Percentiles rank a stretch among this genome's conserved stretches.
Evolutionary conservation across 2,888 invertebrate genomes (phyloP).

Genomic region (Drosophila antonietae): DNA sequence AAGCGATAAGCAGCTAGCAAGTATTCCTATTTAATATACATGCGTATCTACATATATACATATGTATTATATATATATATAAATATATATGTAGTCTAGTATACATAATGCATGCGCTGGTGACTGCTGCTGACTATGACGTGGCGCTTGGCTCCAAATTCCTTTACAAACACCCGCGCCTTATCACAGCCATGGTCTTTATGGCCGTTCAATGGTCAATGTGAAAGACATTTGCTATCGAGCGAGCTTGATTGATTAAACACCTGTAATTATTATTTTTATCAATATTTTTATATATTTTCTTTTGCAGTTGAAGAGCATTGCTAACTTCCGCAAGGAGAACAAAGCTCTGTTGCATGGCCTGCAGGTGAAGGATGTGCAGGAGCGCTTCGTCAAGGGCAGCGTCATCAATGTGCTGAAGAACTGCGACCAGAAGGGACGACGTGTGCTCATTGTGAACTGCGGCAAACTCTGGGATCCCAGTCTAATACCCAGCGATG

Average conservation of each 20-base stretch:
- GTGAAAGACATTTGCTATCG: slow-evolving; percentile 15
- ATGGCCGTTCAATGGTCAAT: slow-evolving; percentile 58
- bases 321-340: slow-evolving; percentile 91
- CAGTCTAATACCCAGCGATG: slow-evolving; percentile 89
- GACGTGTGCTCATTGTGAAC: slow-evolving; percentile 90
- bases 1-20: slow-evolving; percentile 47
- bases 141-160: slow-evolving; percentile 28
- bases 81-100: slow-evolving; percentile 9
- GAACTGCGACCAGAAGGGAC: slow-evolving; percentile 90
- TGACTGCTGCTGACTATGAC: slow-evolving; percentile 26
- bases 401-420: slow-evolving; percentile 92
- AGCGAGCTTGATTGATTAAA: slow-evolving; percentile 2
- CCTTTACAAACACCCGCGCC: slow-evolving; percentile 24
- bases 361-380: slow-evolving; percentile 89
- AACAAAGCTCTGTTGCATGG: slow-evolving; percentile 88
- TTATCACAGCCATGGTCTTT: slow-evolving; percentile 52
- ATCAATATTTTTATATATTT: too few species aligned
- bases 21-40: slow-evolving; percentile 12
- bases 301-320: slow-evolving; percentile 88
- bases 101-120: slow-evolving; percentile 35
- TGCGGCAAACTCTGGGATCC: slow-evolving; percentile 92
- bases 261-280: slow-evolving; percentile 1
- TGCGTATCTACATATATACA: slow-evolving; percentile 1
- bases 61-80: slow-evolving; percentile 2
- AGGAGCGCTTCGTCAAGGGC: slow-evolving; percentile 88